Evolutionary conservation across 2,888 invertebrate genomes (phyloP), one percentile per base, ranked within the genome.

Genomic region (Timema podura): DNA sequence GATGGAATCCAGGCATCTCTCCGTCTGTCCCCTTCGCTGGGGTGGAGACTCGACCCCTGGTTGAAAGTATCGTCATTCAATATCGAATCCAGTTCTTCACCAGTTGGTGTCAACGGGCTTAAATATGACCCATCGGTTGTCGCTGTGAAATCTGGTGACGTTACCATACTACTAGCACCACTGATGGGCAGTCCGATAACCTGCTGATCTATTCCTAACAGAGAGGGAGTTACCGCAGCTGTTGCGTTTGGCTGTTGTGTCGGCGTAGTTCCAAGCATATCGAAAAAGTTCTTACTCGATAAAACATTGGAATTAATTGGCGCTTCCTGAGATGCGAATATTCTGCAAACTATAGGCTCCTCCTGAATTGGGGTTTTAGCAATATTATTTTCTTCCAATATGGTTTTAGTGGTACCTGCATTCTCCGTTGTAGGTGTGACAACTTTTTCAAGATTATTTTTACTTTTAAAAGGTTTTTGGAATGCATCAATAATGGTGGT

Each of bases 1-100:
- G 87, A 89, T 2, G 93, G 92, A 76, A 95, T 89, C 95, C 95
- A 95, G 0, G 89, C 88, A 81, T 91, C 90, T 75, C 90, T 78
- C 46, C 81, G 79, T 13, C 78, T 73, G 71, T 80, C 79, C 15
- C 74, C 75, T 67, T 78, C 77, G 71, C 72, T 73, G 15, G 72
- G 71, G 68, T 69, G 67, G 47, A 15, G 9, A 48, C 51, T n/a
- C 0, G 65, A 51, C n/a, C 61, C 11, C 30, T 71, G 68, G 1
- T 61, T 64, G 48, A 71, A 70, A 6, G 69, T 44, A 47, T 64
- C 67, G 8, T 72, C 70, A 65, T 48, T 69, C 45, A 71, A 54
- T 59, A 71, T 68, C 46, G 66, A 64, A 10, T 64, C 70, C 65
- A 67, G 48, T 61, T 30, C 54, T n/a, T 72, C 71, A 51, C 72